Base-by-base conservation (phyloP, 2,888 invertebrate genomes). In the Leptogaster cylindrica region DNA sequence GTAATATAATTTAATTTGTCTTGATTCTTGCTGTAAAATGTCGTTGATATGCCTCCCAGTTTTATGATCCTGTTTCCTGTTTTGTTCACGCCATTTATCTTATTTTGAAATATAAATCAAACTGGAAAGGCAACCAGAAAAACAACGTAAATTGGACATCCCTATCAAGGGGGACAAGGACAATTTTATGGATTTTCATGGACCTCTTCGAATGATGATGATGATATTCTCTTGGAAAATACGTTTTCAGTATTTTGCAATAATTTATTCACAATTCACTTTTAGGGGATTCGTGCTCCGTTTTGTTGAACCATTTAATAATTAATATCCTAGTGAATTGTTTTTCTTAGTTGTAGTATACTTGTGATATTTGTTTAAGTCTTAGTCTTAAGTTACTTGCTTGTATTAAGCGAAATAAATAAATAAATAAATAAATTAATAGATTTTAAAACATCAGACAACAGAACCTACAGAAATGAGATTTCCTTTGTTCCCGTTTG, bases 211-310 rank as follows among this genome's bases (percentile, higher is more conserved):
- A 39, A n/a, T 33, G 55, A 23, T 55, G 55, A 55, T 55, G 55
- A 55, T n/a, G n/a, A n/a, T n/a, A n/a, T 55, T 55, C 23, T 55
- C 55, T 12, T 36, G 14, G 33, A 33, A 55, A 55, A 55, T 55
- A 55, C 33, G 31, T 33, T 18, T 33, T 31, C 55, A 14, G 36
- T 20, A 55, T 55, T 36, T 33, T 23, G 31, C 39, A 20, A 31
- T 55, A 55, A 55, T 55, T 55, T 55, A 55, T 55, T 55, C 55
- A 55, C 55, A 31, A 55, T 55, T 55, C 39, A 36, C 25, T 55
- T 25, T 31, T 8, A 31, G 31, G 10, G 23, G 23, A 5, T 5
- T 20, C 46, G 46, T 46, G 6, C 23, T n/a, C 46, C n/a, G 23
- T 2, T 23, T 46, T 46, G 46, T 46, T 46, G n/a, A 46, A 46